Evolutionary conservation across 2,113 vertebrate genomes (phyloP), one percentile per base, ranked within the genome.

Genomic region (Cryptoleucopteryx plumbea): DNA sequence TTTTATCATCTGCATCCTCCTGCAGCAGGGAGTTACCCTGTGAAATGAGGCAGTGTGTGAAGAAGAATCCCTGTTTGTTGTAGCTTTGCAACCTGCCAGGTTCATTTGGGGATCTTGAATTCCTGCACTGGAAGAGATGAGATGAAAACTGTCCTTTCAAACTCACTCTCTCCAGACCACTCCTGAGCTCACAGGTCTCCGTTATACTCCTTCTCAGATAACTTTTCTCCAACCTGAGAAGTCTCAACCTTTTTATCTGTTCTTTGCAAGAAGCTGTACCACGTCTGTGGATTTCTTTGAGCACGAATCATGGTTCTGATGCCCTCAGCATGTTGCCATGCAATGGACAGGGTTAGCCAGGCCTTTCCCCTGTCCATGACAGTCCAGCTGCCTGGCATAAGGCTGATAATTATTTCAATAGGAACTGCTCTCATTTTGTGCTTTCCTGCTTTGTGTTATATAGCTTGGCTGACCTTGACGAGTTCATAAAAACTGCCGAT

Each of bases 391-490:
- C 38, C 47, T 56, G 59, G 8, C 0, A 1, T 45, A 22, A 48
- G 62, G n/a, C 34, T 74, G 73, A 4, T 31, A 2, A 19, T 4
- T 1, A 8, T 29, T 48, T 48, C n/a, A 20, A 4, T 20, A 74
- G 38, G 65, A 32, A 0, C 65, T 32, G 3, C 53, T 63, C 68
- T 96, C 32, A 93, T 5, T 36, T 68, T 55, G 16, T 77, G 18
- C 52, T 81, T 63, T 86, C 29, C 48, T 67, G 43, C 43, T 87
- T 47, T 94, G 38, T 80, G 7, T 80, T 93, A 5, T 23, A 16
- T 82, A 99, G 99, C 96, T 97, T 99, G 97, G 98, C 98, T 17
- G 98, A 99, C 70, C 98, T 99, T 59, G 98, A 99, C 3, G 81
- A 73, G 16, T 99, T 99, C 66, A 98, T 99, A 96, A 97, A 79